Conservation (phyloP, 2,888 invertebrate genomes). For the Ecliptopera silaceata region DNA sequence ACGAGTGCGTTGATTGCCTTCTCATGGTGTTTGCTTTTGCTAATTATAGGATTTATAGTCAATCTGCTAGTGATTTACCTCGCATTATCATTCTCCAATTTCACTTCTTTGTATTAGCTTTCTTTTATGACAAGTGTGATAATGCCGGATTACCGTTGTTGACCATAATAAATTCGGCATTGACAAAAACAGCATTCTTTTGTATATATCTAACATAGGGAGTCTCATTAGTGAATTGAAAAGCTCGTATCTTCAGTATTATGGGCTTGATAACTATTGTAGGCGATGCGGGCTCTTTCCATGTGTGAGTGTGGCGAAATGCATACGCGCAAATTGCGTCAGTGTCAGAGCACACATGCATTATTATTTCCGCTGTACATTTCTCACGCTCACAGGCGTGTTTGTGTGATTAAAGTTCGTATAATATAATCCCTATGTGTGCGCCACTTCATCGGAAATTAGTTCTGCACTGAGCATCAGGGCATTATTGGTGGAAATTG, state of each 20-base stretch:
- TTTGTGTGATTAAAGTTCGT: constrained; percentile 68
- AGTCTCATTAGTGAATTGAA: constrained; percentile 74
- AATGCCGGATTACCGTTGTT: constrained; percentile 57
- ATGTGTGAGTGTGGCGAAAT: constrained; percentile 55
- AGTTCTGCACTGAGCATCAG: constrained; percentile 69
- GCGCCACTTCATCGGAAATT: constrained; percentile 72
- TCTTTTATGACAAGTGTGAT: constrained; percentile 50
- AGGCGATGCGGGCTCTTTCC: constrained; percentile 64
- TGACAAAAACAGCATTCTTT: constrained; percentile 63
- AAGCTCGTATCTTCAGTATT: constrained; percentile 75
- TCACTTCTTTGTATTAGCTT: constrained; percentile 45
- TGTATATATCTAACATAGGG: constrained; percentile 65
- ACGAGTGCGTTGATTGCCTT: constrained; percentile 62
- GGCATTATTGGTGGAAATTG: constrained; percentile 69
- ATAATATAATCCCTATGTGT: constrained; percentile 59
- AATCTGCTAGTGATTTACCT: constrained; percentile 45
- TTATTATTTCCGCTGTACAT: constrained; percentile 70
- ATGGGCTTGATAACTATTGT: constrained; percentile 70
- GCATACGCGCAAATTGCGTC: constrained; percentile 56
- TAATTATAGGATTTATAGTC: constrained; percentile 63
- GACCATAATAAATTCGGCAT: constrained; percentile 63
- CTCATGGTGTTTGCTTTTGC: constrained; percentile 54
- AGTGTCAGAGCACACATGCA: constrained; percentile 59
- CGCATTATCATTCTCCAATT: constrained; percentile 53
- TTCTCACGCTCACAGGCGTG: constrained; percentile 78